Base-by-base conservation (phyloP, 1,140 invertebrate genomes). In the Leptinotarsa defecta region DNA sequence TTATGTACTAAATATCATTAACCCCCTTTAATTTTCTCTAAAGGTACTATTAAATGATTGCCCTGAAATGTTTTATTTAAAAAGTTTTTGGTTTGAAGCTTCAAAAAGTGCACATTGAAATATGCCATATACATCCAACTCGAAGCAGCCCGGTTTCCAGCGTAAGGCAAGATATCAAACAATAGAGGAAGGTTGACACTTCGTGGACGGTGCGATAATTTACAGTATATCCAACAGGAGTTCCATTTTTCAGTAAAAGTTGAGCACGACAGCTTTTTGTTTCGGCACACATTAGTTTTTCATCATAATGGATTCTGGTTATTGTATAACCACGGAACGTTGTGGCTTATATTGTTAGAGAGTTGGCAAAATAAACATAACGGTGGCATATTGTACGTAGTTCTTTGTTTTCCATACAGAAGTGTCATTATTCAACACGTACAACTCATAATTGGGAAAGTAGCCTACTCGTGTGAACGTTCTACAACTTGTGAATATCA, bases 301-400 rank as follows among this genome's bases (percentile, higher is more conserved):
- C 77, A 72, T 73, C 62, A 70, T 78, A 78, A 78, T 78, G 75
- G 77, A 78, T 78, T 74, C 74, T 74, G 73, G 73, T 77, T 77
- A 78, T 78, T 78, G 77, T 78, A 57, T 76, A 75, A 78, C 77
- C 72, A 73, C 69, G 22, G 64, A 63, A 52, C 48, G 72, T 64
- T 67, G 61, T 19, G 22, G 67, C 48, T 57, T 22, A 62, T 48
- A 17, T 57, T 15, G 49, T 63, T 43, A 48, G 68, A 48, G 68
- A 68, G 48, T 68, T 76, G 73, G 75, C 69, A 70, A 77, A 77
- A 77, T 77, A 74, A 77, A 78, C 77, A 78, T 73, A 76, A 75
- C 49, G 34, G 17, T 49, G 73, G 72, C 68, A 76, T 73, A 77
- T 78, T 78, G 77, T 78, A 70, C 74, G 34, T 48, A 15, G 64